Percentiles rank a stretch among this genome's conserved stretches.
Conservation (phyloP, 1,140 invertebrate species). For the Procambarus virginalis region DNA sequence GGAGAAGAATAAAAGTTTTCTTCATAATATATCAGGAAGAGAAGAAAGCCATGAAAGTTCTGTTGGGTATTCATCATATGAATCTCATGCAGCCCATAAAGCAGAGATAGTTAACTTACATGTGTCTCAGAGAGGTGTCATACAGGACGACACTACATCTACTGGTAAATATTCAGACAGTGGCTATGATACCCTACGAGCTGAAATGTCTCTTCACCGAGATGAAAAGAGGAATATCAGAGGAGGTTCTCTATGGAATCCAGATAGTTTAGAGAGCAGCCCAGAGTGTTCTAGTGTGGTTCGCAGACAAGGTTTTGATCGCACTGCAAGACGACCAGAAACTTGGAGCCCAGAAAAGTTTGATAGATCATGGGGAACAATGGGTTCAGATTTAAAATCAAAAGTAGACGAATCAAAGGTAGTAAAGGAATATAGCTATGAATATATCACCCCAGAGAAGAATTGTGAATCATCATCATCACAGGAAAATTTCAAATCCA, state of each 20-base stretch:
- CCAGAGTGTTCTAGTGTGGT: constrained; percentile 57
- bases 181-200: constrained; percentile 74
- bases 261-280: constrained; percentile 45
- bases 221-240: constrained; percentile 53
- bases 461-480: constrained; percentile 11
- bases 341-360: constrained; percentile 70
- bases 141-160: constrained; percentile 60
- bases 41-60: constrained; percentile 36
- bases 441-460: constrained; percentile 67
- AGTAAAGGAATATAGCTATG: constrained; percentile 68
- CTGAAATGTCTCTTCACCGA: constrained; percentile 53
- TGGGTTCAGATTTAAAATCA: constrained; percentile 40
- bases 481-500: constrained; percentile 33
- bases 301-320: constrained; percentile 48
- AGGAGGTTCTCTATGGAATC: constrained; percentile 31
- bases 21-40: constrained; percentile 9
- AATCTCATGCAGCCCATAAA: constrained; percentile 51
- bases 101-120: constrained; percentile 31
- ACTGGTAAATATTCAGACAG: constrained; percentile 73
- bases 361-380: constrained; percentile 54
- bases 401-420: constrained; percentile 61
- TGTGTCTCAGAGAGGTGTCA: constrained; percentile 25
- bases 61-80: constrained; percentile 38
- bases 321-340: constrained; percentile 58
- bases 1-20: constrained; percentile 28